A percentile compares a stretch with the other conserved stretches of the same genome.
These are phyloP conservation scores for Diorhabda elongata DNA, from an alignment of 1,140 invertebrate genomes.

Conservation along the genomic window DNA sequence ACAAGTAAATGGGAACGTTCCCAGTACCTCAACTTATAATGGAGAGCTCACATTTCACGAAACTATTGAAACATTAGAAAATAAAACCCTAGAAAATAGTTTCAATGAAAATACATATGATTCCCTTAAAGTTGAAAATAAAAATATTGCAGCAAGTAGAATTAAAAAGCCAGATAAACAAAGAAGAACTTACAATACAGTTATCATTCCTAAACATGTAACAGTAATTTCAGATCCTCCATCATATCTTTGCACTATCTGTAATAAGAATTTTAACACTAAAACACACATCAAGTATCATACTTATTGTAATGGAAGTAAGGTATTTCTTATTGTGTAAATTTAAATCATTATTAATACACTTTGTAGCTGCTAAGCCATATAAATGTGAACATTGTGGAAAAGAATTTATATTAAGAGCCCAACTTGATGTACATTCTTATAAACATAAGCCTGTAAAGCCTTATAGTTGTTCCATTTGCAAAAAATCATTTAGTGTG, in stretches of 20 bases:
- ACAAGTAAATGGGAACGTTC: constrained; percentile 27
- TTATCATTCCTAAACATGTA: constrained; percentile 38
- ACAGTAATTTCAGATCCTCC: constrained; percentile 28
- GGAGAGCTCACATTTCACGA: neutral
- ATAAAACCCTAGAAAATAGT: constrained; percentile 15
- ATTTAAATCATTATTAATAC: constrained; percentile 4
- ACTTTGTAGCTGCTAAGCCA: constrained; percentile 46
- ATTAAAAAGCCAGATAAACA: constrained; percentile 12
- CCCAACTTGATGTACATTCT: constrained; percentile 41
- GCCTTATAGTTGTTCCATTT: constrained; percentile 41
- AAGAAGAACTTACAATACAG: constrained; percentile 28
- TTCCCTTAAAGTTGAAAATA: constrained; percentile 8
- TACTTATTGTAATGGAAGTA: constrained; percentile 42
- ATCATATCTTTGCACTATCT: constrained; percentile 42
- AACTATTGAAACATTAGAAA: constrained; percentile 7
- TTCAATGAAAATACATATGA: neutral
- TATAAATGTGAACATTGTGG: constrained; percentile 40
- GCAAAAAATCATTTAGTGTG: constrained; percentile 40
- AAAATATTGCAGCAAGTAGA: constrained; percentile 8
- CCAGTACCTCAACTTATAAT: constrained; percentile 12
- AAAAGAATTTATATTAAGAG: constrained; percentile 43
- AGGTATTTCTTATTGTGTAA: constrained; percentile 12
- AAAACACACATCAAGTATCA: constrained; percentile 44
- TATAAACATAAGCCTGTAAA: constrained; percentile 41
- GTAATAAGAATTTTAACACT: constrained; percentile 41